Base-by-base conservation (phyloP, 2,888 invertebrate genomes). In the Scaptomyza cyrtandrae region DNA sequence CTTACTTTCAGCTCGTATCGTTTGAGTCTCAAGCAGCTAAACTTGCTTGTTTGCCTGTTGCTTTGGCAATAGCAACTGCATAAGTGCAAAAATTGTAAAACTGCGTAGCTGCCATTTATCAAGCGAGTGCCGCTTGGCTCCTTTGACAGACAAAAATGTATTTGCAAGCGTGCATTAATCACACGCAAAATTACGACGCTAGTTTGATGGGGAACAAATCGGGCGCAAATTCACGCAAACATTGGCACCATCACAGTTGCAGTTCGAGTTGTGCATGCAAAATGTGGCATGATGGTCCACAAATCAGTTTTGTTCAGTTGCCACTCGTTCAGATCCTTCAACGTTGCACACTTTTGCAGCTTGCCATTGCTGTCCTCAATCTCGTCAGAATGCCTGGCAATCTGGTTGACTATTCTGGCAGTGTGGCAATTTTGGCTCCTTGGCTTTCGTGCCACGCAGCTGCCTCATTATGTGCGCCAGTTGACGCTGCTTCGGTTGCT, bases 141-240 rank as follows among this genome's bases (percentile, higher is more conserved):
- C 74, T 63, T 70, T 64, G 65, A 78, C 67, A 70, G 65, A 29
- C 11, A 58, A 55, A 63, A 74, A 65, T 60, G 62, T 75, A 60
- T 80, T 80, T 65, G 56, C 50, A 48, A 62, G 43, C 55, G 50
- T 55, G 69, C 86, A 82, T 82, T 86, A 82, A 82, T 82, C 88
- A 86, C 60, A 62, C 62, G 68, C 80, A 67, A 66, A 79, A 75
- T 73, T 72, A 53, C 78, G 81, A 60, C 39, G 52, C 66, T 68
- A 78, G 78, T 66, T 80, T 80, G 87, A 87, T 80, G 87, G 75
- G 67, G 66, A 71, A 86, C 88, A 88, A 82, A 82, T 82, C 80
- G 77, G 80, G 80, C 67, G 77, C 86, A 84, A 86, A 81, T 84
- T 84, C 72, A 70, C 87, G 85, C 87, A 71, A 84, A 66, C 89